Base-by-base conservation (phyloP, 2,113 vertebrate genomes). In the Silurus glanis region DNA sequence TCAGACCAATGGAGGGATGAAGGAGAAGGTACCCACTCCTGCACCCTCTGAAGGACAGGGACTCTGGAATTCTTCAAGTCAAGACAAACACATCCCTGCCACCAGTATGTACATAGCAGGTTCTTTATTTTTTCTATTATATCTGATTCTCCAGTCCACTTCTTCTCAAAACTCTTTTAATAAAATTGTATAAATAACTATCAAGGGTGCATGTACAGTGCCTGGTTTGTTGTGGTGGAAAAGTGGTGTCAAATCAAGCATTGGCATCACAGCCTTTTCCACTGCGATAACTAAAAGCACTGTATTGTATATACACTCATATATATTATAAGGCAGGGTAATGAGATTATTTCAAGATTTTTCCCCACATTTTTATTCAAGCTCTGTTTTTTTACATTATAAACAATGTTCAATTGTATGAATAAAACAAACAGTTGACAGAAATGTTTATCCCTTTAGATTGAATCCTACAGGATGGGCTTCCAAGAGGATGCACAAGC, bases 1-100 rank as follows among this genome's bases (percentile, higher is more conserved):
- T 72, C 94, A 92, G 80, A 92, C 94, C 28, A 95, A 92, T 86
- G 91, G 83, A 56, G 92, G 91, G 87, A 86, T 90, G 37, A 95
- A 94, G 93, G 96, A 97, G 93, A 96, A 96, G 12, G 81, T 88
- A 91, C 92, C 93, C 66, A 74, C 51, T 55, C 37, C 82, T 12
- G 92, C 90, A 89, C 88, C 90, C 75, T 95, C 93, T 87, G 92
- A 94, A 74, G 93, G 91, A 28, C 96, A 94, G 21, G 96, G 96
- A 88, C 94, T 96, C 93, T 96, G 95, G 93, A 96, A 97, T 93
- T 90, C 92, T 86, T 95, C 95, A 89, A 95, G 94, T 95, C 95
- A 96, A 93, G 95, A 96, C 93, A 95, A 96, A 91, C 94, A 94
- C 91, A 97, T 97, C 92, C 94, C 96, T 93, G 96, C 97, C 94